Evolutionary conservation across 1,140 invertebrate genomes (phyloP).

Genomic region (Dryas iulia): DNA sequence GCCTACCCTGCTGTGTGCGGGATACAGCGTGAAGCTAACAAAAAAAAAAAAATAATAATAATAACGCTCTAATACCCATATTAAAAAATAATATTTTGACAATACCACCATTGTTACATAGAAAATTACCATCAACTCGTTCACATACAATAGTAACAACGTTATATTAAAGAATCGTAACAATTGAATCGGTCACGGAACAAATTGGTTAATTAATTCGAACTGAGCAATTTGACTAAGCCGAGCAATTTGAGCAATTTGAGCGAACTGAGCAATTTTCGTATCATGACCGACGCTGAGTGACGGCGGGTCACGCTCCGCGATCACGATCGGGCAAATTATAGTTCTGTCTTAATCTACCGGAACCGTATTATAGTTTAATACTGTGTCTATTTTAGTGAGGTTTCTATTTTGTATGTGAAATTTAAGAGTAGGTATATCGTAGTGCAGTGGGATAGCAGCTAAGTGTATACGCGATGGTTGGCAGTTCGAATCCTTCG

Average conservation of each 20-base stretch:
- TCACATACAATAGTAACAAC: conserved; percentile 19
- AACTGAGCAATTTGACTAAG: conserved; percentile 41
- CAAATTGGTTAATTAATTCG: conserved; percentile 59
- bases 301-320: conserved; percentile 45
- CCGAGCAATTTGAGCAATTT: conserved; percentile 42
- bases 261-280: conserved; percentile 51
- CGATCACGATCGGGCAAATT: conserved; percentile 35
- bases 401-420: neutral
- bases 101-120: neutral
- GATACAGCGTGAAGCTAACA: too few relatives aligned
- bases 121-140: neutral
- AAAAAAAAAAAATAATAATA: too few relatives aligned
- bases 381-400: neutral
- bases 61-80: neutral
- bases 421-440: neutral
- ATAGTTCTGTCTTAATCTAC: conserved; percentile 2
- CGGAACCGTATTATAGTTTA: neutral
- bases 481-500: too few relatives aligned
- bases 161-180: conserved; percentile 17
- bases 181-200: conserved; percentile 47
- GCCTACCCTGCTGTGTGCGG: too few relatives aligned
- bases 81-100: neutral
- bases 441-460: too few relatives aligned
- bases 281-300: conserved; percentile 47
- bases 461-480: too few relatives aligned